These are phyloP conservation scores for Achroia grisella DNA, from an alignment of 1,140 invertebrate genomes.

Conservation along the genomic window DNA sequence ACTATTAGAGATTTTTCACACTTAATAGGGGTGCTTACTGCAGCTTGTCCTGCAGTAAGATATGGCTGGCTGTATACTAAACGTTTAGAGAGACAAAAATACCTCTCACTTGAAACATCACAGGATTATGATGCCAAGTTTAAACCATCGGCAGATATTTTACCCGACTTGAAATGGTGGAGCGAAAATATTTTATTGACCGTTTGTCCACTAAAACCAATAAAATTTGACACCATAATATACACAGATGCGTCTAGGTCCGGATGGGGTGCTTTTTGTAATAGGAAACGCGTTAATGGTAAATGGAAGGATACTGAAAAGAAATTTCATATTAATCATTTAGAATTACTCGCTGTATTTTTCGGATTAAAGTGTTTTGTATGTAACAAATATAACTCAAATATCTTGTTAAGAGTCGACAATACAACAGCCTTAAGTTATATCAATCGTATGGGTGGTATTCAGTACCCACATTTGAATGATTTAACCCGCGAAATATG, in stretches of 20 bases:
- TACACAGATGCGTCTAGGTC: conserved; percentile 1
- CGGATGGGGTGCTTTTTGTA: conserved; percentile 1
- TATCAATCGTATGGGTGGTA: conserved; percentile 1
- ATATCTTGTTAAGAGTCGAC: background rate
- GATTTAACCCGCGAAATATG: background rate
- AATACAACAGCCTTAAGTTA: background rate
- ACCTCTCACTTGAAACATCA: background rate
- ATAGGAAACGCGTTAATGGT: background rate
- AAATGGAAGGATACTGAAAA: background rate
- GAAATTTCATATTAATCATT: background rate
- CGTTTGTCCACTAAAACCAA: background rate
- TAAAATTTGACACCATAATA: background rate
- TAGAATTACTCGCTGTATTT: conserved; percentile 3
- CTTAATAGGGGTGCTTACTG: background rate
- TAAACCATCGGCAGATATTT: background rate
- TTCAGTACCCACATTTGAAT: background rate
- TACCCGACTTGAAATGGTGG: conserved; percentile 1
- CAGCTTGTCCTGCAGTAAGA: conserved; percentile 3
- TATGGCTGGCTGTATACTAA: conserved; percentile 4
- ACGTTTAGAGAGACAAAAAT: conserved; percentile 1
- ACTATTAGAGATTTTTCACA: background rate
- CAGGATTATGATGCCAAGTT: background rate
- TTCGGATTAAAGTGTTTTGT: conserved; percentile 1
- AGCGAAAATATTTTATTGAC: background rate
- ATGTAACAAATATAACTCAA: background rate